Evolutionary conservation across 2,888 invertebrate species (phyloP).

Genomic region (Parnassius mnemosyne): DNA sequence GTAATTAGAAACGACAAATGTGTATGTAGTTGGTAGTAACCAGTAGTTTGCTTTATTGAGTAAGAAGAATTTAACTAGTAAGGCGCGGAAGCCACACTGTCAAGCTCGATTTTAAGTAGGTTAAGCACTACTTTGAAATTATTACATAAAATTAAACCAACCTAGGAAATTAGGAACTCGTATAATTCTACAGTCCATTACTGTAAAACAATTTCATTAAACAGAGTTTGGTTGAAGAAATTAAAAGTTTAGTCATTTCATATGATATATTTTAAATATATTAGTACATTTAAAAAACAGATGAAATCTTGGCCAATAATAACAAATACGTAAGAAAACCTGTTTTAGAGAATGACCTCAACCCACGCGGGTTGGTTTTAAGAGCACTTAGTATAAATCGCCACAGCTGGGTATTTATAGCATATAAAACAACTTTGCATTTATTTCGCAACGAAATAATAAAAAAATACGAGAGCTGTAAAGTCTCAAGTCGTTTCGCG

Average conservation of each 20-base stretch:
- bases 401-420: constrained; percentile 39
- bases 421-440: constrained; percentile 44
- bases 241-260: not conserved
- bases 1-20: too few relatives aligned
- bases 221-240: too few relatives aligned
- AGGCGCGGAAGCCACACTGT: constrained; percentile 51
- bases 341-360: constrained; percentile 46
- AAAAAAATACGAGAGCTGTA: constrained; percentile 40
- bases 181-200: too few relatives aligned
- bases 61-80: constrained; percentile 10
- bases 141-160: not conserved
- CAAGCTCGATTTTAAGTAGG: constrained; percentile 52
- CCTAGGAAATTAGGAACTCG: too few relatives aligned
- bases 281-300: constrained; percentile 14
- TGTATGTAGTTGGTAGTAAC: too few relatives aligned
- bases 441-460: constrained; percentile 44
- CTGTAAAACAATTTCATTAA: too few relatives aligned
- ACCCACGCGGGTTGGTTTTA: constrained; percentile 52
- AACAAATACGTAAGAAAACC: constrained; percentile 45
- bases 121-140: constrained; percentile 49
- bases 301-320: constrained; percentile 28
- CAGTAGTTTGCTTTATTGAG: not conserved
- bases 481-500: constrained; percentile 38
- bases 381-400: constrained; percentile 56
- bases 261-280: constrained; percentile 1